Evolutionary conservation across 2,113 vertebrate species (phyloP).

Genomic region (Benitochromis conjunctus): DNA sequence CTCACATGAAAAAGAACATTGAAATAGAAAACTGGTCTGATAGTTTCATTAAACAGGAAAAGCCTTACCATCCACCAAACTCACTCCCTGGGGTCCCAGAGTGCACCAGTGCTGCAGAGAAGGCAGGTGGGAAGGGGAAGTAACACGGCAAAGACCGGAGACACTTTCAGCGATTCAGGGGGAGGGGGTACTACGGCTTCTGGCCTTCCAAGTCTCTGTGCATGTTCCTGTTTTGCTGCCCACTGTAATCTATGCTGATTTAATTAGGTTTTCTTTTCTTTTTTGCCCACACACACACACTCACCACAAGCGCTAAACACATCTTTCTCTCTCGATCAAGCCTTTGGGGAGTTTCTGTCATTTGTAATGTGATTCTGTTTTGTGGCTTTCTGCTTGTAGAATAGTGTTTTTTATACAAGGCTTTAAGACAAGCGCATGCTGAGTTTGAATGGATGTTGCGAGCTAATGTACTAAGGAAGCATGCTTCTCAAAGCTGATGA

Average conservation of each 20-base stretch:
- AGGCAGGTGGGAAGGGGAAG: background rate
- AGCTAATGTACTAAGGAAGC: background rate
- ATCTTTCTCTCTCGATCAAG: conserved; percentile 21
- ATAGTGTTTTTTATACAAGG: background rate
- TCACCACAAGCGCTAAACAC: conserved; percentile 6
- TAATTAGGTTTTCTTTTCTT: background rate
- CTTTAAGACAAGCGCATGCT: background rate
- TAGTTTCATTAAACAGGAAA: background rate
- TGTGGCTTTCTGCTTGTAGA: conserved; percentile 5
- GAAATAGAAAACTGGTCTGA: background rate
- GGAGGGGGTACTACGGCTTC: conserved; percentile 41
- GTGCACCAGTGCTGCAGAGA: background rate
- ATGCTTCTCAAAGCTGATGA: background rate
- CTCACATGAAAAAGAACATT: background rate
- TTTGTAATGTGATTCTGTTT: conserved; percentile 30
- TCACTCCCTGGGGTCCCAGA: conserved; percentile 30
- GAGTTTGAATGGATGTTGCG: background rate
- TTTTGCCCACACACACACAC: background rate
- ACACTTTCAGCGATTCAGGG: background rate
- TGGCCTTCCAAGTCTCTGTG: conserved; percentile 38
- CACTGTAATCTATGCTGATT: conserved; percentile 43
- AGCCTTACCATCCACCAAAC: conserved; percentile 27
- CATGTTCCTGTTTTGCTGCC: conserved; percentile 48
- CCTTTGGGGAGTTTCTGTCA: conserved; percentile 1
- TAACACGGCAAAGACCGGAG: background rate